Base-by-base conservation (phyloP, 2,888 invertebrate species). In the Synergus gifuensis region DNA sequence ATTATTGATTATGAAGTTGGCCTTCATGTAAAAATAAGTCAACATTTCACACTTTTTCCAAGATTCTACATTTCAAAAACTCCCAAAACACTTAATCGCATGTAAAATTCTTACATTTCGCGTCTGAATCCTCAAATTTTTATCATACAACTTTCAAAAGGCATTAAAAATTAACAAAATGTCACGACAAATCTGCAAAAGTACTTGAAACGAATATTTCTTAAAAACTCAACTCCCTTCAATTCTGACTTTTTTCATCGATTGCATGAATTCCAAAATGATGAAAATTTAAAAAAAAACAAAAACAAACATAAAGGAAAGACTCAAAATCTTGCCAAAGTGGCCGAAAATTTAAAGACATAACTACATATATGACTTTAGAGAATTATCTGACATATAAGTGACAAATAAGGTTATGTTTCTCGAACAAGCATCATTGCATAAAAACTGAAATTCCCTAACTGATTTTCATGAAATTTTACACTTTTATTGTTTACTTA, bases 351-450 rank as follows among this genome's bases (percentile, higher is more conserved):
- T 67, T 44, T 11, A 5, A 5, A 12, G 18, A 28, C 22, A 28
- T 28, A 28, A 2, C 1, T 28, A 28, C 0, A 67, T 44, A 67
- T 36, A 36, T 36, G 36, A 12, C 44, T 67, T 8, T 18, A 12
- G 7, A 46, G 7, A 14, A 49, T 16, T 69, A 16, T 28, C 46
- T 8, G 36, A 11, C 22, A 22, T 28, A 9, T 1, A 4, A 49
- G 28, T 73, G 49, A 36, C 54, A 73, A 54, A 36, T 40, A 9
- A 73, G 73, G 73, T 73, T 73, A 73, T 16, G 73, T 54, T 73
- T 54, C 1, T 4, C 9, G 28, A 73, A n/a, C 9, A 36, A n/a
- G 14, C 60, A 22, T 0, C 4, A 1, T 28, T 22, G 16, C n/a
- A 16, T 3, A 28, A 16, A 69, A 49, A 69, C 7, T 22, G 2